These are phyloP conservation scores for Orthonychiurus folsomi DNA, from an alignment of 2,888 invertebrate species.

Conservation along the genomic window DNA sequence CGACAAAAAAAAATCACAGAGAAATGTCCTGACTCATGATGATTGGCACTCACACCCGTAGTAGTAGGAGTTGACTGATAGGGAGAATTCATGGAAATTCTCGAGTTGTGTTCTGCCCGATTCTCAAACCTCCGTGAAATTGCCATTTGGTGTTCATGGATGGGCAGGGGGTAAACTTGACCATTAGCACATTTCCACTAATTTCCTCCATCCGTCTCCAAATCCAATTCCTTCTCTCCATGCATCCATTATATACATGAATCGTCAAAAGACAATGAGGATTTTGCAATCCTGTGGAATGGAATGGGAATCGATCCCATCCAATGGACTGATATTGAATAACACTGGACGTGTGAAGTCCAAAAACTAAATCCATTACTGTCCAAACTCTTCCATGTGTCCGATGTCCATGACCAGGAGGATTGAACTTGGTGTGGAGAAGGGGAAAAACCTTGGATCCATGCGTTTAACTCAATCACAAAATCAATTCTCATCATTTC, in stretches of 20 bases:
- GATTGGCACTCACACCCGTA: constrained; percentile 28
- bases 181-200: constrained; percentile 22
- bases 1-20: constrained; percentile 20
- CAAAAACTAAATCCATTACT: neutral
- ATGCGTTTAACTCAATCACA: constrained; percentile 11
- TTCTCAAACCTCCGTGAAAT: constrained; percentile 25
- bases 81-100: constrained; percentile 33
- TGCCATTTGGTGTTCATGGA: too few species aligned
- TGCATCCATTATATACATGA: too few species aligned
- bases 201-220: constrained; percentile 6
- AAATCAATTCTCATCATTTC: constrained; percentile 28
- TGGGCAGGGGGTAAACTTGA: constrained; percentile 30
- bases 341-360: neutral
- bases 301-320: neutral
- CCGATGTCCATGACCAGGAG: neutral
- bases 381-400: neutral
- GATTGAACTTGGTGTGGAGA: too few species aligned
- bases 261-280: neutral
- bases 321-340: neutral
- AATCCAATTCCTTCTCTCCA: neutral
- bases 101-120: constrained; percentile 25
- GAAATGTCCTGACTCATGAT: constrained; percentile 32
- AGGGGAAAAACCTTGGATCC: too few species aligned
- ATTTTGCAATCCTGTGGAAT: neutral
- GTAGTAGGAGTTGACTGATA: too few species aligned